A percentile compares a stretch with the other conserved stretches of the same genome.
phyloP scores from a whole-genome alignment of 2,888 invertebrate species.

The Odontocerum albicorne region DNA sequence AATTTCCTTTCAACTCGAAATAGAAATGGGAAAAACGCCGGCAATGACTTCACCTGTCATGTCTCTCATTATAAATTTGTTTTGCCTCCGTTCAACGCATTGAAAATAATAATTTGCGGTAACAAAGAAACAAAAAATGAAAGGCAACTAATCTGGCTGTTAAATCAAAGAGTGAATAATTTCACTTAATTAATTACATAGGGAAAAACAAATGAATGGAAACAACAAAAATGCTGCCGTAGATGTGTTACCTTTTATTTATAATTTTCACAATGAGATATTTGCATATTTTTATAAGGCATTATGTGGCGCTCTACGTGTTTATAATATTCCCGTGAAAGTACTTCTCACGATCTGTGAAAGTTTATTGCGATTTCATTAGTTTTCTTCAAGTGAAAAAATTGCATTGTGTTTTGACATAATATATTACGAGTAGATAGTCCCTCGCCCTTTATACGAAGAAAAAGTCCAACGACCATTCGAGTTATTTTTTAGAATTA shows the following conservation, averaged over 20 bases:
- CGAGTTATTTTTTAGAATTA: too few relatives aligned
- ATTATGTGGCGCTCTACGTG: conserved; percentile 2
- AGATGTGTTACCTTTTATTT: conserved; percentile 6
- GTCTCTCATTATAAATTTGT: too few relatives aligned
- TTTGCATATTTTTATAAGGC: conserved; percentile 27
- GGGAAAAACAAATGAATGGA: conserved; percentile 23
- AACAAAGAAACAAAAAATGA: conserved; percentile 1
- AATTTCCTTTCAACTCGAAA: too few relatives aligned
- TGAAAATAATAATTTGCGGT: too few relatives aligned
- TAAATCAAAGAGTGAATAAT: conserved; percentile 2
- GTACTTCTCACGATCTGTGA: conserved; percentile 34
- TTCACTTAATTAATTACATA: conserved; percentile 18
- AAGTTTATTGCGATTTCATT: conserved; percentile 31
- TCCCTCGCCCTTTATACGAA: conserved; percentile 17
- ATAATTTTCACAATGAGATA: conserved; percentile 9
- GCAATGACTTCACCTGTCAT: too few relatives aligned
- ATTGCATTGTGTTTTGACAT: conserved; percentile 8
- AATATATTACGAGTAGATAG: conserved; percentile 7
- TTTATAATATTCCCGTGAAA: conserved; percentile 30
- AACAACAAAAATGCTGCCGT: conserved; percentile 11
- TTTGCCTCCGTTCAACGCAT: too few relatives aligned
- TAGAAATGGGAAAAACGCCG: too few relatives aligned
- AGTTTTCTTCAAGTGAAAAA: conserved; percentile 8
- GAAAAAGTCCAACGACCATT: not conserved
- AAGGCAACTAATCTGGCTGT: not conserved